Conservation (phyloP, 2,888 invertebrate genomes). For the Lasius platythorax region DNA sequence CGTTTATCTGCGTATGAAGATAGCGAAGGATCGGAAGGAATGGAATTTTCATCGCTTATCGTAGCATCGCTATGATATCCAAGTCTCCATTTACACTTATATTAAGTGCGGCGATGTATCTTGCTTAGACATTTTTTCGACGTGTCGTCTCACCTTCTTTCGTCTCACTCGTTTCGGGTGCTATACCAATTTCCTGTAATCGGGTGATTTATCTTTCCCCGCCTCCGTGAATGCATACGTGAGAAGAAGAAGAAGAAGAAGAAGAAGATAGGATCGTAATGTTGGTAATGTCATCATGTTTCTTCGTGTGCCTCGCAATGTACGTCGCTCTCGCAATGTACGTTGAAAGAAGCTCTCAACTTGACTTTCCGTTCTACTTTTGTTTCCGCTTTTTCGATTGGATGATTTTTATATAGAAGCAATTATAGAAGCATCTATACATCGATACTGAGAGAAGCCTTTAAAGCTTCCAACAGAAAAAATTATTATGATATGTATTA, state of each 20-base stretch:
- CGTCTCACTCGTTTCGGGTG: conserved; percentile 35
- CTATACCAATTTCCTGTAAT: conserved; percentile 49
- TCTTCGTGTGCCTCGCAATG: conserved; percentile 15
- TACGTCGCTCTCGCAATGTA: conserved; percentile 17
- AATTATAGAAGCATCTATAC: not conserved
- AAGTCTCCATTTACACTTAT: conserved; percentile 37
- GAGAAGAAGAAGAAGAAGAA: not conserved
- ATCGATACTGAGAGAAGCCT: not conserved
- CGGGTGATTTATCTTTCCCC: conserved; percentile 46
- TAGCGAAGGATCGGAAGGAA: conserved; percentile 3
- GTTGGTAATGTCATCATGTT: not conserved
- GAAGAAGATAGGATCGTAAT: conserved; percentile 22
- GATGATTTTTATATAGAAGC: conserved; percentile 5
- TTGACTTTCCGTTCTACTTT: conserved; percentile 14
- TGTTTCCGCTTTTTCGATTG: conserved; percentile 23
- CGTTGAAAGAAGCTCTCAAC: conserved; percentile 19
- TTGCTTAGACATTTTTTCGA: conserved; percentile 37
- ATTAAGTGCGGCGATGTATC: conserved; percentile 38
- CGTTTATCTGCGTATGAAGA: not conserved
- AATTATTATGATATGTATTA: not conserved
- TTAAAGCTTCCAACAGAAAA: not conserved
- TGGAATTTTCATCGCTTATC: conserved; percentile 31
- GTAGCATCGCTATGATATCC: not conserved
- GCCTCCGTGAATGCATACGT: not conserved
- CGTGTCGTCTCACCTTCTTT: conserved; percentile 28